A percentile compares a stretch with the other conserved stretches of the same genome.
phyloP scores from a whole-genome alignment of 1,140 invertebrate species.

The Bombus picipes region DNA sequence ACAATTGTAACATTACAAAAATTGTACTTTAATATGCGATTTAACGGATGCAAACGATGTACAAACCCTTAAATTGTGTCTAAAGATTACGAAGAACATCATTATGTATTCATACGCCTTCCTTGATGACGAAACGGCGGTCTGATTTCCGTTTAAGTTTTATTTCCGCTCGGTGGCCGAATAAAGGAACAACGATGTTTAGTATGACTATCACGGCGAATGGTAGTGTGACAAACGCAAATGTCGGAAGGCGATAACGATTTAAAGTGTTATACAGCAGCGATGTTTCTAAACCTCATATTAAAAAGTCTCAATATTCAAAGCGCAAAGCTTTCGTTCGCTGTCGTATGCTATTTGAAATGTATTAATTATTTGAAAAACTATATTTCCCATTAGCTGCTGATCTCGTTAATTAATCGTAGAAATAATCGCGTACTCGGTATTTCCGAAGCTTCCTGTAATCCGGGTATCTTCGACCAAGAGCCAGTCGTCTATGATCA shows the following conservation, averaged over 20 bases:
- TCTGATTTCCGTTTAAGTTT: constrained; percentile 46
- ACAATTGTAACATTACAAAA: not conserved
- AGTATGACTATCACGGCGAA: constrained; percentile 4
- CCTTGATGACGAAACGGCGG: constrained; percentile 40
- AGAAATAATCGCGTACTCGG: not conserved
- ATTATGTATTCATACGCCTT: constrained; percentile 36
- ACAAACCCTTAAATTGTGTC: not conserved
- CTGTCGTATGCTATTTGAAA: too few relatives aligned
- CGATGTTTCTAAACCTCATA: not conserved
- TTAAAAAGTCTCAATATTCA: not conserved
- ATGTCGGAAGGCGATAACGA: constrained; percentile 8
- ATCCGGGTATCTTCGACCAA: not conserved
- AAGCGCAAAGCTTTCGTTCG: not conserved
- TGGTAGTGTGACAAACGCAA: not conserved
- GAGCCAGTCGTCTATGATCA: not conserved
- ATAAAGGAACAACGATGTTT: constrained; percentile 20
- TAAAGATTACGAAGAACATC: not conserved
- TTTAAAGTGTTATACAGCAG: not conserved
- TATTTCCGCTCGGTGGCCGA: constrained; percentile 50
- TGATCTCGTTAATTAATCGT: not conserved
- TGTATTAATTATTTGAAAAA: not conserved
- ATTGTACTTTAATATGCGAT: not conserved
- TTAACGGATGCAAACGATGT: not conserved
- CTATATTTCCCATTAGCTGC: not conserved
- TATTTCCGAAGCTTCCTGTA: not conserved